Percentiles rank a stretch among this genome's conserved stretches.
These are phyloP conservation scores for Geopemphigus sp. DNA, from an alignment of 1,140 invertebrate species.

Conservation along the genomic window DNA sequence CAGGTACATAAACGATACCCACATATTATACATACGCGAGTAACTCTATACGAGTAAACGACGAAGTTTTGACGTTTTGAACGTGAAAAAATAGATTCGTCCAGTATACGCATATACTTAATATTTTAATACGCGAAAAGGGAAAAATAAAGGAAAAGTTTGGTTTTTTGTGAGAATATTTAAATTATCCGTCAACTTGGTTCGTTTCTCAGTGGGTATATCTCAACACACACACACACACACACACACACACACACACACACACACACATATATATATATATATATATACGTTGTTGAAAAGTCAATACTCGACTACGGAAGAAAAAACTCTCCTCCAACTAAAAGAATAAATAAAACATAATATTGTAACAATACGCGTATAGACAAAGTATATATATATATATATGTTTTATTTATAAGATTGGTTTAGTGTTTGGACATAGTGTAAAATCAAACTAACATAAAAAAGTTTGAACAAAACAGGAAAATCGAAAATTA, in stretches of 20 bases:
- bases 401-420: conserved; percentile 34
- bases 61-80: no score
- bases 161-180: background rate
- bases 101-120: background rate
- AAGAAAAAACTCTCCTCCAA: background rate
- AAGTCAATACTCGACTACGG: background rate
- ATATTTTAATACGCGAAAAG: background rate
- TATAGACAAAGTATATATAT: background rate
- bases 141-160: background rate
- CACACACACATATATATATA: no score
- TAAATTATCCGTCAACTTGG: background rate
- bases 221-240: no score
- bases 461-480: background rate
- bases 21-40: no score
- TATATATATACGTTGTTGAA: no score
- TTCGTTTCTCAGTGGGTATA: background rate
- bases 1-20: no score
- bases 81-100: background rate
- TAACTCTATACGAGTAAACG: no score
- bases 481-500: background rate
- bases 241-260: no score
- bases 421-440: background rate
- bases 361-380: conserved; percentile 19
- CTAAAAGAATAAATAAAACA: conserved; percentile 27
- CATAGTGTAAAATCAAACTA: background rate